Base-by-base conservation (phyloP, 2,113 vertebrate genomes). In the Oryzias melastigma region DNA sequence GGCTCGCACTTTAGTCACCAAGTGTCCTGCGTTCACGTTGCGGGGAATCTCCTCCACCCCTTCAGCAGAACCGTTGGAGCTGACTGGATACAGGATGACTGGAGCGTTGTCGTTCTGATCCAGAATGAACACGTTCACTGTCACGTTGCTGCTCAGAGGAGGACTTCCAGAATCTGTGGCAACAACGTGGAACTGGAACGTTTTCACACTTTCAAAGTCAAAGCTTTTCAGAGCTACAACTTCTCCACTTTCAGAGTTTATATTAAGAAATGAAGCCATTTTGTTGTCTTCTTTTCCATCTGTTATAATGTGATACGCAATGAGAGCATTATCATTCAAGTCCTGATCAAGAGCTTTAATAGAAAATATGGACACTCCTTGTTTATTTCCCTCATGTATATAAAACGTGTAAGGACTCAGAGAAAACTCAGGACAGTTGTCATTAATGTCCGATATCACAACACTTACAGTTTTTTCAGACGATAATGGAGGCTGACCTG, bases 351-450 rank as follows among this genome's bases (percentile, higher is more conserved):
- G 78, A 6, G 87, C 86, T 13, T 56, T 78, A 1, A 88, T 69
- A 5, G 78, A 75, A 91, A 75, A 86, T 27, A 62, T 52, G 0
- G 62, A 69, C 17, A 59, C 41, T 10, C 73, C 78, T 68, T 64
- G 60, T 0, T 7, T 4, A 0, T 81, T 83, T 0, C 12, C 51
- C 17, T 84, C 68, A 22, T 56, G 17, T 20, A 85, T 12, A 65
- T 79, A 89, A 35, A 87, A 79, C 35, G 50, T 76, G 49, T 85
- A 84, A 0, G 81, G 77, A 17, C 64, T 80, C 7, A 59, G 16
- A 52, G 15, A 58, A 80, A 90, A 90, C 58, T 73, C 24, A 22
- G 89, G 89, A 20, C 58, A 0, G 57, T 84, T 91, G 52, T 85
- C 89, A 75, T 85, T 90, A 25, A 91, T 70, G 60, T 88, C 86